Evolutionary conservation across 1,140 invertebrate species (phyloP).

Genomic region (Drosophila truncata): DNA sequence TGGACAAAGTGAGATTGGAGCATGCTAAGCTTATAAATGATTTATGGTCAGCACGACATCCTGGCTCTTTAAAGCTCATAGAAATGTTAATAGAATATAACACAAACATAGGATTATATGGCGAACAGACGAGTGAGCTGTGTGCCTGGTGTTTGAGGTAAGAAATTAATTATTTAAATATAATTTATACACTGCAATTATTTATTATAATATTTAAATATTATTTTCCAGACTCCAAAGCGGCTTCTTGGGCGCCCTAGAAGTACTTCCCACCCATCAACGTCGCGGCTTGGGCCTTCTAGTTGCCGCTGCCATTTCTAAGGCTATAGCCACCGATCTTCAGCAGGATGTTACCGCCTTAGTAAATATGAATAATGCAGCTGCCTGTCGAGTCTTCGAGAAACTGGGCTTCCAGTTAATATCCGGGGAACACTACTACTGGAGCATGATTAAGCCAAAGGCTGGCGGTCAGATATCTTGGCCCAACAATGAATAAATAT

Average conservation of each 20-base stretch:
- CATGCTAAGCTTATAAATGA: constrained; percentile 67
- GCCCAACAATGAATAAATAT: constrained; percentile 22
- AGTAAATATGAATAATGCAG: constrained; percentile 50
- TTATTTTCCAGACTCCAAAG: constrained; percentile 61
- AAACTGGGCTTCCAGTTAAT: constrained; percentile 47
- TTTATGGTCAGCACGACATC: constrained; percentile 75
- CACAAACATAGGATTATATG: constrained; percentile 64
- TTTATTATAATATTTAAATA: neutral
- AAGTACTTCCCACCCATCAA: constrained; percentile 53
- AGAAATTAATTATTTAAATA: too few species aligned
- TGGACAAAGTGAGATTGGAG: constrained; percentile 49
- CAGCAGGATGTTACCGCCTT: constrained; percentile 62
- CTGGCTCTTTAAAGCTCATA: constrained; percentile 70
- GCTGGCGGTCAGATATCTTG: constrained; percentile 28
- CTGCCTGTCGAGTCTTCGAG: constrained; percentile 58
- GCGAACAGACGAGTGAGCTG: constrained; percentile 39
- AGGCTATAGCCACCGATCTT: constrained; percentile 47
- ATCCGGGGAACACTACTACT: constrained; percentile 51
- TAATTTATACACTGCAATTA: too few species aligned
- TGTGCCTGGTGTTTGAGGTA: constrained; percentile 81
- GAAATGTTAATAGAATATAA: constrained; percentile 70
- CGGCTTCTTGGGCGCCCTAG: constrained; percentile 70
- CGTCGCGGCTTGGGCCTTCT: constrained; percentile 59
- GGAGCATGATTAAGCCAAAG: constrained; percentile 59
- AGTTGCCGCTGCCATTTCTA: constrained; percentile 52